A percentile compares a stretch with the other conserved stretches of the same genome.
These are phyloP conservation scores for Myrmecobius fasciatus DNA, from an alignment of 2,113 vertebrate species.

Conservation along the genomic window DNA sequence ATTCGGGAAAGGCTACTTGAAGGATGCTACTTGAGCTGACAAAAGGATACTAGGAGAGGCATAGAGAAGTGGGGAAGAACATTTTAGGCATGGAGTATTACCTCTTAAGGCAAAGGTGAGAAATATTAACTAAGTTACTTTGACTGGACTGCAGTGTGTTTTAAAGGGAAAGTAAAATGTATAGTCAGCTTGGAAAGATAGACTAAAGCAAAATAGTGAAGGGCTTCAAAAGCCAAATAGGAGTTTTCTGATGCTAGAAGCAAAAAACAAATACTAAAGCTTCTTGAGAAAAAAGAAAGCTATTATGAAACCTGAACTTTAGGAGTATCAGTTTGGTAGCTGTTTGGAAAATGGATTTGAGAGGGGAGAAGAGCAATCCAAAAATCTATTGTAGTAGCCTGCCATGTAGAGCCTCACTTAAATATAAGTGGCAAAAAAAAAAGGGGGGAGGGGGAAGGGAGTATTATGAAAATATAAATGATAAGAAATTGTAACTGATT, in stretches of 20 bases:
- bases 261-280: neutral
- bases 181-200: neutral
- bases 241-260: neutral
- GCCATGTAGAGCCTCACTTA: neutral
- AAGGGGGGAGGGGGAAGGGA: no score
- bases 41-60: neutral
- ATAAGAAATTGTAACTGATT: neutral
- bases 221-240: neutral
- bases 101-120: neutral
- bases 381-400: neutral
- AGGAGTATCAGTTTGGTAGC: neutral
- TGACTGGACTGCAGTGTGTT: neutral
- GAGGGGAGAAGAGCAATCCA: neutral
- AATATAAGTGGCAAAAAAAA: neutral
- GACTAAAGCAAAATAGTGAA: neutral
- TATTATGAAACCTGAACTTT: neutral
- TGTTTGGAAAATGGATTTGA: neutral
- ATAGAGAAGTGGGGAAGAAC: neutral
- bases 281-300: neutral
- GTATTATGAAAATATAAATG: neutral
- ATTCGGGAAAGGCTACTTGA: neutral
- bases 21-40: neutral
- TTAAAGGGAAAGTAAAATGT: neutral
- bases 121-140: neutral
- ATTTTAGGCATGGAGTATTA: neutral